phyloP scores from a whole-genome alignment of 1,140 invertebrate species.

The Stegodyphus mimosarum region DNA sequence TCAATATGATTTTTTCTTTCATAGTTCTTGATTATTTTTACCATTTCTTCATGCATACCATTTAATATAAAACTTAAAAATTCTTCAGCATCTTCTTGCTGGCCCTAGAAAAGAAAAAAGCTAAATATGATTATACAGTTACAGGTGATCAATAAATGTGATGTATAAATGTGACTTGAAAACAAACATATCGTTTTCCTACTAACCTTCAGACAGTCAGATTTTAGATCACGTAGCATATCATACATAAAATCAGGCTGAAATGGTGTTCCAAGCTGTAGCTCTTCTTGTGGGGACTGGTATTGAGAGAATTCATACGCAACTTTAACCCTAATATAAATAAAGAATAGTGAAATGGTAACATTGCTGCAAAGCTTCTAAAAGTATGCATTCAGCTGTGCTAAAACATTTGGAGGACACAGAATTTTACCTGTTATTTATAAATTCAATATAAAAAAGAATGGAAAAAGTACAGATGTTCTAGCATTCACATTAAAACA shows the following conservation, averaged over 20 bases:
- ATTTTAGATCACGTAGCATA: constrained; percentile 57
- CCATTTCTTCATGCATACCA: constrained; percentile 95
- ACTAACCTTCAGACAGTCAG: constrained; percentile 55
- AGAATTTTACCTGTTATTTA: too few species aligned
- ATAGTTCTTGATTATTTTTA: constrained; percentile 72
- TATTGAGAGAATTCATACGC: constrained; percentile 19
- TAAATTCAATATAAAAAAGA: too few species aligned
- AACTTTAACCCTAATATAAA: constrained; percentile 59
- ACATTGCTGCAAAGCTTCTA: too few species aligned
- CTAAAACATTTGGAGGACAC: too few species aligned
- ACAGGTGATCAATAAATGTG: too few species aligned
- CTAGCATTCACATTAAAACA: too few species aligned
- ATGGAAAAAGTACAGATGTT: too few species aligned
- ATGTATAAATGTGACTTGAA: neutral
- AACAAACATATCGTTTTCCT: neutral
- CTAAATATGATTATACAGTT: too few species aligned
- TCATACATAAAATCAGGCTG: constrained; percentile 57
- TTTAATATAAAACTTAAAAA: constrained; percentile 92
- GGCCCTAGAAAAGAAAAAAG: constrained; percentile 71
- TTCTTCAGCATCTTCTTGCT: constrained; percentile 95
- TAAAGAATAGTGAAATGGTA: neutral
- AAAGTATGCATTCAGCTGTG: too few species aligned
- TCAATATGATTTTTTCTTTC: constrained; percentile 31
- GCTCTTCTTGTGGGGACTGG: constrained; percentile 31
- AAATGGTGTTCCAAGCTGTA: constrained; percentile 42